These are phyloP conservation scores for Acyrthosiphon pisum DNA, from an alignment of 1,140 invertebrate species.

Conservation along the genomic window DNA sequence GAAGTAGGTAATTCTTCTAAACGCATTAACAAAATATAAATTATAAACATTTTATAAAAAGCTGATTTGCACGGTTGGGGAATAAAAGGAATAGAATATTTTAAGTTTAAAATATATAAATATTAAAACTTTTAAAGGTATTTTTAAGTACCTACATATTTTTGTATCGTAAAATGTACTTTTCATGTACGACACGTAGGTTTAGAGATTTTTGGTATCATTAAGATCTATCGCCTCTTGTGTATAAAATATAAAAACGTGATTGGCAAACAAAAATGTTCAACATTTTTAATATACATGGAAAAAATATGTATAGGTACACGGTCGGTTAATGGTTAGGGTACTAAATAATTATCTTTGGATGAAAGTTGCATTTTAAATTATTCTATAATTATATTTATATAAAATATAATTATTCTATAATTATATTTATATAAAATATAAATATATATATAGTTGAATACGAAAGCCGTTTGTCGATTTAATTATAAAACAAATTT, in stretches of 20 bases:
- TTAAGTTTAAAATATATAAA: background rate
- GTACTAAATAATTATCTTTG: background rate
- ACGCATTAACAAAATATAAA: background rate
- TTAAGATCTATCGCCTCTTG: background rate
- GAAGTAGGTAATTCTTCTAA: too few relatives aligned
- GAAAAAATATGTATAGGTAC: background rate
- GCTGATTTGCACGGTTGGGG: background rate
- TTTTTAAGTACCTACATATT: background rate
- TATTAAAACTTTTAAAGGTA: background rate
- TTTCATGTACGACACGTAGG: background rate
- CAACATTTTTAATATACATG: background rate
- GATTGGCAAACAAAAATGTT: background rate
- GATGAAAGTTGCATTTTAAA: background rate
- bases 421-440: too few relatives aligned
- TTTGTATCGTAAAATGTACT: background rate
- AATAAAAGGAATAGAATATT: background rate
- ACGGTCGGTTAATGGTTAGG: background rate
- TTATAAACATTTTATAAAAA: background rate
- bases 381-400: background rate
- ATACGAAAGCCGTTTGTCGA: background rate
- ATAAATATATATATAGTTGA: background rate
- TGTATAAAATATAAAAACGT: background rate
- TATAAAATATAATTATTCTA: too few relatives aligned
- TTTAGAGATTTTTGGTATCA: background rate
- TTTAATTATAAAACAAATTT: background rate